Percentiles rank a stretch among this genome's conserved stretches.
Conservation (phyloP, 2,797 vertebrate genomes). For the Lepidocolaptes lacrymiger region DNA sequence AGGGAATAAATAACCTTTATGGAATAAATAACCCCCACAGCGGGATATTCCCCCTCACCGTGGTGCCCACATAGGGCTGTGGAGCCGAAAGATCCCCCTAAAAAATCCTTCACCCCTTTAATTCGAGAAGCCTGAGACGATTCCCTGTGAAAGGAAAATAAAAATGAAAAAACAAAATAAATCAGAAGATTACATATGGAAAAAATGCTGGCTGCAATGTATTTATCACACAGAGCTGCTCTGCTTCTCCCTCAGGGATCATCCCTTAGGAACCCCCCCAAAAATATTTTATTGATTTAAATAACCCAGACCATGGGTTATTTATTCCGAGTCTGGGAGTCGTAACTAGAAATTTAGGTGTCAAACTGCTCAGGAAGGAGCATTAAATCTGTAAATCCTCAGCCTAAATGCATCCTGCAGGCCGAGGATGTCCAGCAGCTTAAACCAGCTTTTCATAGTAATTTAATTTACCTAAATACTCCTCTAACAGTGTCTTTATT, state of each 20-base stretch:
- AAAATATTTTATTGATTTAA: background rate
- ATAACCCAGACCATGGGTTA: background rate
- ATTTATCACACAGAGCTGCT: background rate
- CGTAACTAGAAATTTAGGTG: background rate
- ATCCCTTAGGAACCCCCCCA: background rate
- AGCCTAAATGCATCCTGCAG: background rate
- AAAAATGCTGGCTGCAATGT: accelerated
- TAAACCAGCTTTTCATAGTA: background rate
- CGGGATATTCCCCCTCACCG: accelerated
- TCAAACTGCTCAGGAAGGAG: background rate
- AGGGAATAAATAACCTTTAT: background rate
- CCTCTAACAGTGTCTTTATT: background rate
- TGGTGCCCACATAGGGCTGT: accelerated
- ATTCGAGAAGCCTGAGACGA: background rate
- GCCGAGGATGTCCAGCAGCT: background rate
- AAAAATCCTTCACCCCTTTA: background rate
- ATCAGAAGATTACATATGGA: background rate
- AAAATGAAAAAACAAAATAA: background rate
- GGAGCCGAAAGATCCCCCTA: accelerated
- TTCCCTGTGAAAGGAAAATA: background rate
- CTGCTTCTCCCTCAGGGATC: background rate
- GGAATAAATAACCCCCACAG: accelerated
- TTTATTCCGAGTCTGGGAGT: background rate
- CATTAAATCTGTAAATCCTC: background rate
- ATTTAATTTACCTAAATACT: background rate